Evolutionary conservation across 2,113 vertebrate species (phyloP).

Genomic region (Aspidoscelis tigris): DNA sequence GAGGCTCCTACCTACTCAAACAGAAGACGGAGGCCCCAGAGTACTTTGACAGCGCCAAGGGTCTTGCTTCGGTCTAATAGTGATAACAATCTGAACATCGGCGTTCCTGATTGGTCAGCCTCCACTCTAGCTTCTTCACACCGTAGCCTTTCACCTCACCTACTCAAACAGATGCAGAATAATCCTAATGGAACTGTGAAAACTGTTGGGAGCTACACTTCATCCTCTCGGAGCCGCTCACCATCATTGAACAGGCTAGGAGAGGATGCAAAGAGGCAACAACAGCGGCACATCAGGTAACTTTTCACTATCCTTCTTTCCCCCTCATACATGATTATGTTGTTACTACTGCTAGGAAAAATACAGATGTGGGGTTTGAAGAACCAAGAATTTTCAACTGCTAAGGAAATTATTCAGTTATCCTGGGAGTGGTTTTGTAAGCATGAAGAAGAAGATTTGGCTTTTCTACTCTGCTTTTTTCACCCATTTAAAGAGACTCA

Average conservation of each 20-base stretch:
- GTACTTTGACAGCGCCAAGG: constrained; percentile 86
- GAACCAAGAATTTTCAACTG: neutral
- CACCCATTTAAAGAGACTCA: no score
- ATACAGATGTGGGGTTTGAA: no score
- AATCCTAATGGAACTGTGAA: constrained; percentile 89
- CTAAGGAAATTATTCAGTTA: neutral
- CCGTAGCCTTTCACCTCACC: constrained; percentile 94
- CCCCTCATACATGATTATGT: neutral
- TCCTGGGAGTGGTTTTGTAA: neutral
- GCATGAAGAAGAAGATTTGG: neutral
- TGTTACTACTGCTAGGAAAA: no score
- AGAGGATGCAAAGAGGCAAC: constrained; percentile 84
- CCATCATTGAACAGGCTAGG: constrained; percentile 92
- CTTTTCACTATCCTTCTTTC: neutral
- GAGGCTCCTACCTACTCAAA: constrained; percentile 94
- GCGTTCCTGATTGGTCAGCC: constrained; percentile 80
- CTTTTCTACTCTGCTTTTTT: no score
- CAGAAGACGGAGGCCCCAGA: constrained; percentile 84
- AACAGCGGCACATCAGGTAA: constrained; percentile 85
- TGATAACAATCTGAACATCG: constrained; percentile 89
- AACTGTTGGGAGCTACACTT: constrained; percentile 82
- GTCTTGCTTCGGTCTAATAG: constrained; percentile 95
- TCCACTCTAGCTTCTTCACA: constrained; percentile 81
- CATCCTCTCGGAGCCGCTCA: constrained; percentile 86
- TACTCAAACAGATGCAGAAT: constrained; percentile 89